Evolutionary conservation across 2,797 vertebrate genomes (phyloP).

Genomic region (Cynodonichthys magdalenae): DNA sequence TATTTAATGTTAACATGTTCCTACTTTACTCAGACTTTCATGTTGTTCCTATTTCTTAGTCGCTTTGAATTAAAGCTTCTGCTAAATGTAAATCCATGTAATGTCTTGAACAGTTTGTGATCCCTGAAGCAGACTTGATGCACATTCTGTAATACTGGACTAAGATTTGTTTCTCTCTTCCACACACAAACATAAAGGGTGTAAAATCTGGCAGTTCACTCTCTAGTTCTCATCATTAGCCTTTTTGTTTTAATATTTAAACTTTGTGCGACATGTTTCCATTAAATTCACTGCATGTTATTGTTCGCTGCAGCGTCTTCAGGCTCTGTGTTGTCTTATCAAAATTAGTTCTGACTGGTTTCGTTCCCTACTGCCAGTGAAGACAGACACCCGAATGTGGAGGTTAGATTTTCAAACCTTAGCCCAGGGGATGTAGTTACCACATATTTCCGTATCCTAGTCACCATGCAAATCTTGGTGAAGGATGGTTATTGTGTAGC

Average conservation of each 20-base stretch:
- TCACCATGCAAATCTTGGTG: conserved; percentile 52
- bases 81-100: not conserved
- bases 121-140: not conserved
- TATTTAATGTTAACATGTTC: not conserved
- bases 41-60: not conserved
- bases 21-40: not conserved
- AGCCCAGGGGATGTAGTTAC: conserved; percentile 46
- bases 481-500: conserved; percentile 59
- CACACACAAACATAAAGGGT: too few species aligned
- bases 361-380: conserved; percentile 36
- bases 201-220: not conserved
- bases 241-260: conserved; percentile 31
- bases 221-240: not conserved
- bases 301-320: conserved; percentile 48
- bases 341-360: conserved; percentile 39
- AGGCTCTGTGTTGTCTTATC: conserved; percentile 23
- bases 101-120: not conserved
- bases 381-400: conserved; percentile 37
- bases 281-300: conserved; percentile 35
- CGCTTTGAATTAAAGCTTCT: not conserved
- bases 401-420: conserved; percentile 45
- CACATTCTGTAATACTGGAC: too few species aligned
- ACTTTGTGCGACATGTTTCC: conserved; percentile 11
- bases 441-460: conserved; percentile 60
- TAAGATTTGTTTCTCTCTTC: not conserved